Percentiles rank a stretch among this genome's conserved stretches.
These are phyloP conservation scores for Arctopsyche grandis DNA, from an alignment of 1,140 invertebrate genomes.

Conservation along the genomic window DNA sequence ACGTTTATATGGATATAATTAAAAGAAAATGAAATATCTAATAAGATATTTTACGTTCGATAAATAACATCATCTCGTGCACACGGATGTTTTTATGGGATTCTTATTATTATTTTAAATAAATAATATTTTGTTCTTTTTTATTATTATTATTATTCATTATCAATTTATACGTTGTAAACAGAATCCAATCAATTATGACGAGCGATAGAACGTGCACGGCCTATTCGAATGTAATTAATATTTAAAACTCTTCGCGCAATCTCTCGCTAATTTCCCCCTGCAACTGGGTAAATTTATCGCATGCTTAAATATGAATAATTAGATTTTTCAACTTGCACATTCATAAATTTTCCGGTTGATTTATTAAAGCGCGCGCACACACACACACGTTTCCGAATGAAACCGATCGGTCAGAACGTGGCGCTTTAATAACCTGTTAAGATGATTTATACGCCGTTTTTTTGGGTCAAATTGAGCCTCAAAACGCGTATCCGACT, in stretches of 20 bases:
- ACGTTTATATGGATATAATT: slow-evolving; percentile 22
- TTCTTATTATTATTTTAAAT: not conserved
- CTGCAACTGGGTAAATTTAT: slow-evolving; percentile 22
- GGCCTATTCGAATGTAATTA: not conserved
- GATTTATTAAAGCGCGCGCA: slow-evolving; percentile 16
- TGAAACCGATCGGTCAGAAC: slow-evolving; percentile 21
- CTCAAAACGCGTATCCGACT: not conserved
- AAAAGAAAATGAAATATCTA: not conserved
- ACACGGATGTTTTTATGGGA: not conserved
- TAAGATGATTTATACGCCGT: slow-evolving; percentile 37
- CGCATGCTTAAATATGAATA: slow-evolving; percentile 15
- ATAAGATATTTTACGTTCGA: not conserved
- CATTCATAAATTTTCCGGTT: slow-evolving; percentile 29
- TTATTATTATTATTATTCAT: no score
- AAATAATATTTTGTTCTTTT: not conserved
- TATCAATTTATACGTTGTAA: no score
- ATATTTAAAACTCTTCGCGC: not conserved
- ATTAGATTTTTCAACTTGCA: not conserved
- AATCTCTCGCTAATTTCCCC: slow-evolving; percentile 26
- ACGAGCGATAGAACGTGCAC: not conserved
- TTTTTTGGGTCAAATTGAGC: slow-evolving; percentile 23
- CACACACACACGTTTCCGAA: not conserved
- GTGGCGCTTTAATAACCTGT: slow-evolving; percentile 31
- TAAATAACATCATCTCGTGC: not conserved
- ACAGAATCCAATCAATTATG: not conserved